Evolutionary conservation across 2,888 invertebrate genomes (phyloP), one percentile per base, ranked within the genome.

Genomic region (Galeopsomyia nigrocyanea): DNA sequence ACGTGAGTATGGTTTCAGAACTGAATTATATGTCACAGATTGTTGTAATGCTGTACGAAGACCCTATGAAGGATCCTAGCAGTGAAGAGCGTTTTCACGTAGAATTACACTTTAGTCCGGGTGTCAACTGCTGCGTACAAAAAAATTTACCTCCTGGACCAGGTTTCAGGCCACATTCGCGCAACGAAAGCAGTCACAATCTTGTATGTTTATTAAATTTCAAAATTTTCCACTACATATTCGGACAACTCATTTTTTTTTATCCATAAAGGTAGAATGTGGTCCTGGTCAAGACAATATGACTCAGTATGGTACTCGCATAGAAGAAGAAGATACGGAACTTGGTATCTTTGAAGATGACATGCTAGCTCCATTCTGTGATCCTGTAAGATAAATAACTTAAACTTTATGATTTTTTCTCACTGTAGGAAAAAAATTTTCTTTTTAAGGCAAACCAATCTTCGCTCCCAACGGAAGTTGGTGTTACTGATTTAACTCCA

Each of bases 21-120:
- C 90, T 99, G 46, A 99, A 99, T 89, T 99, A 99, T 87, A 97
- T 99, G 96, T 98, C 98, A 5, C 99, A 99, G 87, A 95, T 99
- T 73, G 98, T 98, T 0, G 96, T 99, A 31, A 97, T 99, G 97
- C 88, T 98, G 0, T 99, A 99, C 84, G 99, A 99, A 88, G 99
- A 99, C 87, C 98, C 97, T 7, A 98, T 95, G 0, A 98, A 98
- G 87, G 97, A 96, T 88, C 94, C 94, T 0, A 91, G 90, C 66
- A 96, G 96, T 0, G 96, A 96, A 83, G 95, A 95, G 86, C 89
- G 98, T 78, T 99, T 99, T 86, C 99, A 99, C 86, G 96, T 99
- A 64, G 99, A 99, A 88, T 88, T 99, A 14, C 99, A 99, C 88
- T 99, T 99, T 87, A 99, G 98, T 87, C 99, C 99, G 0, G 99